Conservation (phyloP, 2,113 vertebrate species). For the Chloroceryle aenea region DNA sequence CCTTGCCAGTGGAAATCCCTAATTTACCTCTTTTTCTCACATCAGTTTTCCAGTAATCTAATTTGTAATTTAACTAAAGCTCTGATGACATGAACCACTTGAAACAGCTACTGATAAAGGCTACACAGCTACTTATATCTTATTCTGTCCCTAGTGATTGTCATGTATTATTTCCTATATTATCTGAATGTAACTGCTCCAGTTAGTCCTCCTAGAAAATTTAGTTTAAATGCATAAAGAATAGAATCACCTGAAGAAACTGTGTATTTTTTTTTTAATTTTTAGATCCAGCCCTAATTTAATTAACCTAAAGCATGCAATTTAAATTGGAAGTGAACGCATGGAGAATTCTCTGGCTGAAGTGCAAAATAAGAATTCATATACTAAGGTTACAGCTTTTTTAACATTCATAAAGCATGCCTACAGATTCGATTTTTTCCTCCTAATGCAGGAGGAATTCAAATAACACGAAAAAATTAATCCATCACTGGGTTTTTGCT, state of each 20-base stretch:
- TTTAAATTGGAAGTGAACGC: neutral
- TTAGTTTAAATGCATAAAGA: neutral
- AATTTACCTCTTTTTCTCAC: neutral
- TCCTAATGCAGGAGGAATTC: neutral
- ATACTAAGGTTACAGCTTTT: constrained; percentile 16
- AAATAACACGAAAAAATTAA: constrained; percentile 31
- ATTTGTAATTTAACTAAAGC: neutral
- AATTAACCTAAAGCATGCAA: neutral
- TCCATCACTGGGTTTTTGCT: neutral
- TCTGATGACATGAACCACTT: neutral
- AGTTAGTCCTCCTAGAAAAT: neutral
- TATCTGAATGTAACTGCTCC: neutral
- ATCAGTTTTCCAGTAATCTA: neutral
- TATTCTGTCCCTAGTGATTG: neutral
- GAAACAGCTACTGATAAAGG: neutral
- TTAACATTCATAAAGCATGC: constrained; percentile 16
- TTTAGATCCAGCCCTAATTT: neutral
- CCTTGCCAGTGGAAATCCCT: neutral
- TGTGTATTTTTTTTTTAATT: fast-evolving
- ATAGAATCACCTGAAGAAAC: neutral
- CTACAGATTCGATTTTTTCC: neutral
- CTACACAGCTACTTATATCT: neutral
- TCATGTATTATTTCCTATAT: neutral
- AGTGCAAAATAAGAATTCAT: neutral
- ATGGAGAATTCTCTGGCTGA: neutral